These are phyloP conservation scores for Drosophila neotestacea DNA, from an alignment of 2,888 invertebrate genomes.

Conservation along the genomic window DNA sequence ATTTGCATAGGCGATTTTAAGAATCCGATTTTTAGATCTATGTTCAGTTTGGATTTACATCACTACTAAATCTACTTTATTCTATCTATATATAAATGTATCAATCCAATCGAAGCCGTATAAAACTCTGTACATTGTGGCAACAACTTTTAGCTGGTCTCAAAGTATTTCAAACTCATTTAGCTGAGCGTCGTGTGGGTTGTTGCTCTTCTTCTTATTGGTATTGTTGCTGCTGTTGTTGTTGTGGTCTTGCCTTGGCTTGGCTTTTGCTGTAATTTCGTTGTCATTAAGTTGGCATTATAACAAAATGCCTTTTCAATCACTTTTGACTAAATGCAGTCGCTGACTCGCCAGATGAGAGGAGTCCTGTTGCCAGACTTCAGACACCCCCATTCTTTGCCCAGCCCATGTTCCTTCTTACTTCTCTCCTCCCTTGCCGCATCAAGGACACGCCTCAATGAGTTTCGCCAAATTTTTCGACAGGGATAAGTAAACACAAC, in stretches of 20 bases:
- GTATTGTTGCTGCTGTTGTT: conserved; percentile 12
- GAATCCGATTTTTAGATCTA: too few relatives aligned
- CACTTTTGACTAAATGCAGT: conserved; percentile 82
- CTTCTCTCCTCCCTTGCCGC: background rate
- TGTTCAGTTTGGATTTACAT: too few relatives aligned
- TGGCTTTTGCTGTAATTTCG: conserved; percentile 77
- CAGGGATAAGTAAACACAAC: conserved; percentile 76
- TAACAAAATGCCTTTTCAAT: conserved; percentile 82
- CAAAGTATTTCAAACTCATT: conserved; percentile 76
- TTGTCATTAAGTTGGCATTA: conserved; percentile 82
- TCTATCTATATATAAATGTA: background rate
- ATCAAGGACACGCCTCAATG: conserved; percentile 63
- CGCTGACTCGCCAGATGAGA: conserved; percentile 5
- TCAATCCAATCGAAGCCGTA: conserved; percentile 1
- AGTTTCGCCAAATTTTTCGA: conserved; percentile 72
- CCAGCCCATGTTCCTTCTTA: background rate
- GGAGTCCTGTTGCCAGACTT: background rate
- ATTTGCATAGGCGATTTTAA: too few relatives aligned
- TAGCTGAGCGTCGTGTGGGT: conserved; percentile 45
- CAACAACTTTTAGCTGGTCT: conserved; percentile 62
- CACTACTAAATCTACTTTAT: background rate
- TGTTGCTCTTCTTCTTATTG: conserved; percentile 15
- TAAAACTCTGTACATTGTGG: conserved; percentile 21
- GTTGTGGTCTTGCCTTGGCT: conserved; percentile 21
- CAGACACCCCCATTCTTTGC: background rate